Evolutionary conservation across 2,113 vertebrate genomes (phyloP).

Genomic region (Ibidorhyncha struthersii): DNA sequence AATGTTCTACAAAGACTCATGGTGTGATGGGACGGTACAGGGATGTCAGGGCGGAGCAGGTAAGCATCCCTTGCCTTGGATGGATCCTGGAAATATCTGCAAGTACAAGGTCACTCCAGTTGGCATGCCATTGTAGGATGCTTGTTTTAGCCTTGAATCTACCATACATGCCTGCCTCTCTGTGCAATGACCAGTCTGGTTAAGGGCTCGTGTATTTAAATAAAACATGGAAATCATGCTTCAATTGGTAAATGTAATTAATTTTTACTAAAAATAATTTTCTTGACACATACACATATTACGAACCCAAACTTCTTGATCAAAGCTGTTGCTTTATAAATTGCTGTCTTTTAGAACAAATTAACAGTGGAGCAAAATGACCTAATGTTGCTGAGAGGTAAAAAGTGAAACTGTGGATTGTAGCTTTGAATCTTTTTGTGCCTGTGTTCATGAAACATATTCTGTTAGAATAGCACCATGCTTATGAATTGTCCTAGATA

Average conservation of each 20-base stretch:
- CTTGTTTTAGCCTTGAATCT: not conserved
- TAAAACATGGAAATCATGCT: not conserved
- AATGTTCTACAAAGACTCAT: not conserved
- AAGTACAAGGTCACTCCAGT: not conserved
- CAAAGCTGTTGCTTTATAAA: not conserved
- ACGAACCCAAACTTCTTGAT: not conserved
- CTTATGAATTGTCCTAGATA: not conserved
- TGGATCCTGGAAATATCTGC: not conserved
- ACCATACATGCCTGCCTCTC: not conserved
- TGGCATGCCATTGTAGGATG: not conserved
- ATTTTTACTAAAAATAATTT: not conserved
- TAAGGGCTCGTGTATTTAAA: not conserved
- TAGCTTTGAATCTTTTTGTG: not conserved
- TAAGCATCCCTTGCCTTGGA: not conserved
- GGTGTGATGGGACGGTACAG: not conserved
- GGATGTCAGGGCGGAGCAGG: not conserved
- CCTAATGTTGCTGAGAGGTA: not conserved
- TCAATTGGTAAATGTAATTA: not conserved
- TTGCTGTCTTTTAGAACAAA: not conserved
- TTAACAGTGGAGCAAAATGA: not conserved
- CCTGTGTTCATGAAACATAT: not conserved
- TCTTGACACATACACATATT: not conserved
- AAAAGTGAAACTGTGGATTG: not conserved
- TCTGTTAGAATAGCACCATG: not conserved
- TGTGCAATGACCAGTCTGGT: not conserved